A percentile compares a stretch with the other conserved stretches of the same genome.
Evolutionary conservation across 2,113 vertebrate genomes (phyloP).

Genomic region (Odocoileus hemionus): DNA sequence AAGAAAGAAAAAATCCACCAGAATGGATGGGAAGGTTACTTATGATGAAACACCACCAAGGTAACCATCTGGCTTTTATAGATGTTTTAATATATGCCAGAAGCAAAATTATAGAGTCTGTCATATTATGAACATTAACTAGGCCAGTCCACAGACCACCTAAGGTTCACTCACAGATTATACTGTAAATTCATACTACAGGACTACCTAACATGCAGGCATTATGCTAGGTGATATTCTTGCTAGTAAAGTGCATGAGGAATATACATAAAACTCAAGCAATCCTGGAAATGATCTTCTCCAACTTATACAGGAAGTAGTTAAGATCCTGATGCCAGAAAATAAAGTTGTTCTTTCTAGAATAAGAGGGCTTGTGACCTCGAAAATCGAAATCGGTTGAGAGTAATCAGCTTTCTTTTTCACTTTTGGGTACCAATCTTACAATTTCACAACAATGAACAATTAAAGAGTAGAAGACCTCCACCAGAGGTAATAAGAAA

Average conservation of each 20-base stretch:
- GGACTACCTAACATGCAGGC: neutral
- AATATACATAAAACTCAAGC: neutral
- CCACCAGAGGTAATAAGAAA: neutral
- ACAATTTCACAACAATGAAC: neutral
- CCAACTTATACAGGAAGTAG: neutral
- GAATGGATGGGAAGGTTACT: neutral
- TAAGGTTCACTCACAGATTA: neutral
- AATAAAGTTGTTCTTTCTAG: neutral
- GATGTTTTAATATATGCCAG: slow-evolving; percentile 43
- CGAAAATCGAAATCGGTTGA: neutral
- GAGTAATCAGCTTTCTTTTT: neutral
- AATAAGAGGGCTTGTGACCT: neutral
- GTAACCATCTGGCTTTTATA: slow-evolving; percentile 35
- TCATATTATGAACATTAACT: slow-evolving; percentile 52
- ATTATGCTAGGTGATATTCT: neutral
- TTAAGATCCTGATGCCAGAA: neutral
- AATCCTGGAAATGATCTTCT: neutral
- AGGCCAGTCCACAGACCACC: slow-evolving; percentile 38
- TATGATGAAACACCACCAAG: slow-evolving; percentile 32
- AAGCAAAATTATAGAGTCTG: slow-evolving; percentile 58
- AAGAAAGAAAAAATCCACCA: neutral
- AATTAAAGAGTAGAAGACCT: neutral
- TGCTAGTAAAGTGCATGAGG: neutral
- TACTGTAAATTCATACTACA: neutral
- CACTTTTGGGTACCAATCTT: neutral